phyloP scores from a whole-genome alignment of 2,888 invertebrate species.

The Raillietiella orientalis region DNA sequence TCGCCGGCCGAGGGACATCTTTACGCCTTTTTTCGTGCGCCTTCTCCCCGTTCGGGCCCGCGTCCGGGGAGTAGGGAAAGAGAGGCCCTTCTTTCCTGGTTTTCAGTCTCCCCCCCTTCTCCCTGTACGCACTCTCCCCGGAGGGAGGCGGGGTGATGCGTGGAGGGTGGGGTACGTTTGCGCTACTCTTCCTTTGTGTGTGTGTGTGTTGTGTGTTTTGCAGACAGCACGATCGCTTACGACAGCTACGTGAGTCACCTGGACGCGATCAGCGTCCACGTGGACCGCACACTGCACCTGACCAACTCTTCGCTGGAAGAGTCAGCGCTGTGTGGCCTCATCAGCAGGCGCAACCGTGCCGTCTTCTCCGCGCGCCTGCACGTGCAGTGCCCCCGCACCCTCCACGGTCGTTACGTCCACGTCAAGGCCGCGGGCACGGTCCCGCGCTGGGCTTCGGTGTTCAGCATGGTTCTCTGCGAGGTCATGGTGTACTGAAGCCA shows the following conservation, averaged over 20 bases:
- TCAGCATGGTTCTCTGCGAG: conserved; percentile 18
- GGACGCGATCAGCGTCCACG: conserved; percentile 16
- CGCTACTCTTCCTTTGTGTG: too few species aligned
- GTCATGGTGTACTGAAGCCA: conserved; percentile 16
- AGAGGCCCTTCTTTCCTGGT: too few species aligned
- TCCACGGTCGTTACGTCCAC: conserved; percentile 15
- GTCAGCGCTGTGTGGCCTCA: conserved; percentile 13
- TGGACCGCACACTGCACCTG: conserved; percentile 13
- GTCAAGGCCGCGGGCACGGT: conserved; percentile 17
- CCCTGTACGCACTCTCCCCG: too few species aligned
- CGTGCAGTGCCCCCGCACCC: conserved; percentile 14
- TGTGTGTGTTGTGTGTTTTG: too few species aligned
- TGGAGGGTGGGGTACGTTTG: too few species aligned
- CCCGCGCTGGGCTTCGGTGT: conserved; percentile 16
- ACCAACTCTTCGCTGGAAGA: conserved; percentile 9
- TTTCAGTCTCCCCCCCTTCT: too few species aligned
- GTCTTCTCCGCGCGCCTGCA: conserved; percentile 15
- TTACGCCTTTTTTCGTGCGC: too few species aligned
- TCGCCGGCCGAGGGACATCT: too few species aligned
- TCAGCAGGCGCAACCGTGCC: conserved; percentile 16
- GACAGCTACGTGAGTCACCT: conserved; percentile 16
- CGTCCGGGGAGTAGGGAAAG: too few species aligned
- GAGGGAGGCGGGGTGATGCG: too few species aligned
- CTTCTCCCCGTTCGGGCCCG: too few species aligned
- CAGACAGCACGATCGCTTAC: conserved; percentile 11